Conservation (phyloP, 2,888 invertebrate species). For the Dicranocentrus wangi region DNA sequence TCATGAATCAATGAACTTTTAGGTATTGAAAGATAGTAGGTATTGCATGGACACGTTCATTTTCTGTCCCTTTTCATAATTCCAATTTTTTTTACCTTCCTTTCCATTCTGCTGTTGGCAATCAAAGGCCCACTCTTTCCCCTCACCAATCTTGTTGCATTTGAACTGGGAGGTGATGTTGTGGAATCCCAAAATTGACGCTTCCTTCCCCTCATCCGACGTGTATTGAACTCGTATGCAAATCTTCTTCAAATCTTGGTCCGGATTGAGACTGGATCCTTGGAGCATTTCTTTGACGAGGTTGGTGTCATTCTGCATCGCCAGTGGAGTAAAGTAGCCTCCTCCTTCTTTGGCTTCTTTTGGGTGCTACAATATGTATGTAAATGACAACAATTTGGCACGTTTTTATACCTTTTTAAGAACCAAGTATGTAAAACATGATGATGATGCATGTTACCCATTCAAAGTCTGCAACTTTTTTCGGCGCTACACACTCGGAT, state of each 20-base stretch:
- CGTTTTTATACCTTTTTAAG: no score
- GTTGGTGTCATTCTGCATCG: slow-evolving; percentile 58
- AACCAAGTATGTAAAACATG: no score
- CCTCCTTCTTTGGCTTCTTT: slow-evolving; percentile 59
- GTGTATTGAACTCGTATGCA: slow-evolving; percentile 42
- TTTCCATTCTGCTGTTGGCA: slow-evolving; percentile 58
- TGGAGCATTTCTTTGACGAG: slow-evolving; percentile 62
- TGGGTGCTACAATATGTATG: slow-evolving; percentile 26
- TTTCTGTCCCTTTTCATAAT: no score
- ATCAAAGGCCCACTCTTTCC: slow-evolving; percentile 58
- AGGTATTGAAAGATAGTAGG: not conserved
- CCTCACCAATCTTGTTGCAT: slow-evolving; percentile 48
- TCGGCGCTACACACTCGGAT: slow-evolving; percentile 52
- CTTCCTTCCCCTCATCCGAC: slow-evolving; percentile 46
- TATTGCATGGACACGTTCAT: not conserved
- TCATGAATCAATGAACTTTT: not conserved
- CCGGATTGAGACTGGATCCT: slow-evolving; percentile 61
- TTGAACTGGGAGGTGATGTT: slow-evolving; percentile 57
- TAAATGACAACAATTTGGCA: no score
- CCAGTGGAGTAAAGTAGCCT: slow-evolving; percentile 58
- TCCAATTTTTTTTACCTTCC: no score
- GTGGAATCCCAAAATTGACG: slow-evolving; percentile 27
- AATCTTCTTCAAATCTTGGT: slow-evolving; percentile 63
- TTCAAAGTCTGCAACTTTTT: slow-evolving; percentile 58
- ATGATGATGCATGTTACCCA: slow-evolving; percentile 44